phyloP scores from a whole-genome alignment of 2,113 vertebrate species.

The Excalfactoria chinensis region DNA sequence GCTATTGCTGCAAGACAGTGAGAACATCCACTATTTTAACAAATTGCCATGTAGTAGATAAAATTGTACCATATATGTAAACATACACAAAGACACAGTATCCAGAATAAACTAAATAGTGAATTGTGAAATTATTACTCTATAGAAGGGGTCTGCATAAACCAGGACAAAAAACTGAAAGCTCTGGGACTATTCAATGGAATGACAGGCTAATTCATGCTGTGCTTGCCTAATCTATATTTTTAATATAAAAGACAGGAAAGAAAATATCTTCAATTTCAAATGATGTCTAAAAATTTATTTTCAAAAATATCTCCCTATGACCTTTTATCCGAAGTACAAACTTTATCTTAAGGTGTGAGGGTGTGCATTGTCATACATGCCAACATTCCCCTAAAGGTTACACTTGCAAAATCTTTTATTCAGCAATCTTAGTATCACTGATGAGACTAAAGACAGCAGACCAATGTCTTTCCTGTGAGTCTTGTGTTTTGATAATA shows the following conservation, averaged over 20 bases:
- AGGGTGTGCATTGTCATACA: not conserved
- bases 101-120: not conserved
- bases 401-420: not conserved
- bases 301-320: not conserved
- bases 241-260: not conserved
- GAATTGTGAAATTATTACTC: not conserved
- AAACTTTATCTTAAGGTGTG: not conserved
- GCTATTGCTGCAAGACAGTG: not conserved
- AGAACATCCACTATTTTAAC: not conserved
- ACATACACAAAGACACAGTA: accelerated
- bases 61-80: not conserved
- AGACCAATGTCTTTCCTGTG: not conserved
- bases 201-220: not conserved
- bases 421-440: not conserved
- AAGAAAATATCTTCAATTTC: not conserved
- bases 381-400: not conserved
- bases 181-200: not conserved
- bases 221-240: not conserved
- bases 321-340: not conserved
- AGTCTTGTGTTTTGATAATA: not conserved
- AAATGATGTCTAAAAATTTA: not conserved
- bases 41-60: not conserved
- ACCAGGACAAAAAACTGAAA: not conserved
- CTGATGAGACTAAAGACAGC: not conserved
- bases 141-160: not conserved